Conservation (phyloP, 1,140 invertebrate species). For the Liolophura sinensis region DNA sequence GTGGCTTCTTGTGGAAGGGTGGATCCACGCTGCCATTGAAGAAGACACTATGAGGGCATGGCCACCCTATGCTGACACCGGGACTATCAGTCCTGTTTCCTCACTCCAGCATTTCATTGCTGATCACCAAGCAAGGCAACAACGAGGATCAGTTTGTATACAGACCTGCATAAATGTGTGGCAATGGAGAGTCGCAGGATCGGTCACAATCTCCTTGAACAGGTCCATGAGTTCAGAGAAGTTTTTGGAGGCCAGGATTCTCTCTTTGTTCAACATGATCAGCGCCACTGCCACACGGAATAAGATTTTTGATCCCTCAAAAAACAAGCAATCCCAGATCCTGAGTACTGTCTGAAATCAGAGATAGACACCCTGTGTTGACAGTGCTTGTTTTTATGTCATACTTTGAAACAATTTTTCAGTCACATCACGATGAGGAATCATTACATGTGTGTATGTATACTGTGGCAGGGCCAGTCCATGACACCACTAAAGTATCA, state of each 20-base stretch:
- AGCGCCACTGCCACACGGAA: constrained; percentile 85
- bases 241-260: constrained; percentile 74
- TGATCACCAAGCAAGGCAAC: too few species aligned
- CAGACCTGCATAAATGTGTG: constrained; percentile 83
- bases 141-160: background rate
- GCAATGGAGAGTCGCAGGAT: constrained; percentile 74
- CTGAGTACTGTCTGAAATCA: constrained; percentile 76
- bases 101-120: background rate
- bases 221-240: constrained; percentile 74
- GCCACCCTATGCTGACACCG: too few species aligned
- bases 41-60: too few species aligned
- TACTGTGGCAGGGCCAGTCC: too few species aligned
- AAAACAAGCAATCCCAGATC: constrained; percentile 94
- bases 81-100: background rate
- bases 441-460: too few species aligned
- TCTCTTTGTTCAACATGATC: constrained; percentile 72
- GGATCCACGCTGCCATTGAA: too few species aligned
- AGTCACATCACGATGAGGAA: too few species aligned
- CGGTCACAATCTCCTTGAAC: constrained; percentile 77
- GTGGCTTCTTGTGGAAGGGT: too few species aligned
- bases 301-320: constrained; percentile 87
- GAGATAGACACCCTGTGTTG: too few species aligned
- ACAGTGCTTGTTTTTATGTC: too few species aligned
- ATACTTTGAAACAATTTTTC: too few species aligned
- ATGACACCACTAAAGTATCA: too few species aligned